Conservation (phyloP, 2,113 vertebrate species). For the Phycodurus eques region DNA sequence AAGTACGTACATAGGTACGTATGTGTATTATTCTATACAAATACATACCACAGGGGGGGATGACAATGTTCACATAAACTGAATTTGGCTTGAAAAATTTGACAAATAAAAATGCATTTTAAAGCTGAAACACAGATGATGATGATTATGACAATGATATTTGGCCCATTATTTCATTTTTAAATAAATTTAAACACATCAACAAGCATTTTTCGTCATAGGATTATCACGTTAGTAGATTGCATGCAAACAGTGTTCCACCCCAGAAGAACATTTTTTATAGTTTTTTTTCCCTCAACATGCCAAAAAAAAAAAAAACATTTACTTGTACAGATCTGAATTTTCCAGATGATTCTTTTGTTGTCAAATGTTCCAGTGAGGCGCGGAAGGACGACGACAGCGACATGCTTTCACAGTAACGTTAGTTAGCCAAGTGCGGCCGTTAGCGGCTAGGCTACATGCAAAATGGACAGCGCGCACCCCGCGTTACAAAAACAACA, state of each 20-base stretch:
- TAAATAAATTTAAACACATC: conserved; percentile 17
- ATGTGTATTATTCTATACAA: no score
- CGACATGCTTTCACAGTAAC: background rate
- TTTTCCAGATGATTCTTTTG: background rate
- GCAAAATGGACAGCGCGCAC: background rate
- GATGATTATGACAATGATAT: conserved; percentile 21
- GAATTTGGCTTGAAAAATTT: background rate
- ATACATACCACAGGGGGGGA: background rate
- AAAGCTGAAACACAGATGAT: background rate
- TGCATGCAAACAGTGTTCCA: conserved; percentile 58
- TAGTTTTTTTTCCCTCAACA: conserved; percentile 13
- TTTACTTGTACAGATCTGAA: background rate
- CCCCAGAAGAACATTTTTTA: conserved; percentile 6
- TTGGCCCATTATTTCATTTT: conserved; percentile 49
- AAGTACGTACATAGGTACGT: background rate
- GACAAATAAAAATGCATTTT: background rate
- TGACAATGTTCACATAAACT: background rate
- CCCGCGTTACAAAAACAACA: no score
- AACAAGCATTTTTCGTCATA: conserved; percentile 32
- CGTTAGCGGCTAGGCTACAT: background rate
- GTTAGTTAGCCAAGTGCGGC: background rate
- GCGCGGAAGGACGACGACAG: background rate
- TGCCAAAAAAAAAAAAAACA: background rate
- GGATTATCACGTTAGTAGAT: conserved; percentile 42
- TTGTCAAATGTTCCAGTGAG: background rate